phyloP scores from a whole-genome alignment of 2,888 invertebrate genomes.

The Acanthosepion lycidas region DNA sequence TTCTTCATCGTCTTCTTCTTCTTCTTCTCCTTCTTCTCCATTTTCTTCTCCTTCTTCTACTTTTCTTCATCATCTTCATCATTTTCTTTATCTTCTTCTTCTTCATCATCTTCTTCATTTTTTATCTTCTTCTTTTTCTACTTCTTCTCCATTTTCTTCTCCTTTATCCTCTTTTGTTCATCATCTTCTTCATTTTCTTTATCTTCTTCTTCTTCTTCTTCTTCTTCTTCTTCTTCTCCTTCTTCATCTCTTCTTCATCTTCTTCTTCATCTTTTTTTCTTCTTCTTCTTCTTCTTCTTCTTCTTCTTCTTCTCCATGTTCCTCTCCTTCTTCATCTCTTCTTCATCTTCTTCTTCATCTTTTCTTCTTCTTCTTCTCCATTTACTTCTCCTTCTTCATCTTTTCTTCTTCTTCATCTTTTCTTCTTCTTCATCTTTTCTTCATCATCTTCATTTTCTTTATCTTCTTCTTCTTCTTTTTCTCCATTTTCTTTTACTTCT shows the following conservation, averaged over 20 bases:
- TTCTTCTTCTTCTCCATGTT: not conserved
- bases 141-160: not conserved
- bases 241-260: not conserved
- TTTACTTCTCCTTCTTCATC: no score
- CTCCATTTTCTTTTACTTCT: no score
- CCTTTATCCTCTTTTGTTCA: no score
- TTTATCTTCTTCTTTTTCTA: not conserved
- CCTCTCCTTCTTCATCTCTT: no score
- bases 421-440: not conserved
- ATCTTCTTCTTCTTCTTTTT: not conserved
- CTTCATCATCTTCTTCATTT: not conserved
- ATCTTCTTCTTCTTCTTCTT: not conserved
- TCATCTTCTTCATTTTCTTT: not conserved
- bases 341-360: not conserved
- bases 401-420: not conserved
- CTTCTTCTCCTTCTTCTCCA: not conserved
- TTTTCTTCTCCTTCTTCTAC: not conserved
- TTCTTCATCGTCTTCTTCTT: not conserved
- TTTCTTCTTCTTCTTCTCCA: no score
- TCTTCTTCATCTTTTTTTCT: not conserved
- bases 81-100: no score
- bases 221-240: not conserved
- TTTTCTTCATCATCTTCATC: no score
- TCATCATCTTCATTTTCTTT: no score
- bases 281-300: not conserved